Percentiles rank a stretch among this genome's conserved stretches.
phyloP scores from a whole-genome alignment of 1,140 invertebrate genomes.

The Galendromus occidentalis region DNA sequence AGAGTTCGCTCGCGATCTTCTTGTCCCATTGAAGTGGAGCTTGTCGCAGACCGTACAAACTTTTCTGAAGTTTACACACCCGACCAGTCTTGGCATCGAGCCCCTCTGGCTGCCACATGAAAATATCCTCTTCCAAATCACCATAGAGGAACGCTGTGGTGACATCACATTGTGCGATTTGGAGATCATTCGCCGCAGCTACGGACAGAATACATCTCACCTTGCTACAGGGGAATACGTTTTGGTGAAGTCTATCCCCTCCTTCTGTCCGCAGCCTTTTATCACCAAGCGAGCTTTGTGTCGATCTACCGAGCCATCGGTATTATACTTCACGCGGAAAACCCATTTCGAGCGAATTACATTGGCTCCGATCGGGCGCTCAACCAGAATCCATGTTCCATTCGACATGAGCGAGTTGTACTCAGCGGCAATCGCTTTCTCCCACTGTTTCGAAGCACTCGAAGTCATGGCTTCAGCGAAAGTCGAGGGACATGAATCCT shows the following conservation, averaged over 20 bases:
- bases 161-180: constrained; percentile 24
- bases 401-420: constrained; percentile 24
- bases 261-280: constrained; percentile 25
- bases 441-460: constrained; percentile 23
- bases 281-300: constrained; percentile 27
- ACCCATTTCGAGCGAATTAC: constrained; percentile 26
- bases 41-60: constrained; percentile 29
- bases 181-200: constrained; percentile 20
- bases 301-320: constrained; percentile 22
- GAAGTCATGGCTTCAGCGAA: constrained; percentile 23
- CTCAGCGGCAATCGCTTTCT: constrained; percentile 26
- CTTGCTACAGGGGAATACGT: constrained; percentile 26
- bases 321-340: constrained; percentile 22
- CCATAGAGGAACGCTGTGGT: constrained; percentile 26
- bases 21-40: constrained; percentile 27
- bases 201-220: constrained; percentile 22
- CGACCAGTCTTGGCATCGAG: constrained; percentile 14
- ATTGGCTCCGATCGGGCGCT: constrained; percentile 19
- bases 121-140: constrained; percentile 26
- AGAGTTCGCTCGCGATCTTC: constrained; percentile 16
- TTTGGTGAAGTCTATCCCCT: constrained; percentile 26
- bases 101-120: constrained; percentile 24
- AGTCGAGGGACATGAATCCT: no score
- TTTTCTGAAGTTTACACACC: constrained; percentile 23
- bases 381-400: constrained; percentile 25